These are phyloP conservation scores for Stramonita haemastoma DNA, from an alignment of 2,888 invertebrate genomes.

Conservation along the genomic window DNA sequence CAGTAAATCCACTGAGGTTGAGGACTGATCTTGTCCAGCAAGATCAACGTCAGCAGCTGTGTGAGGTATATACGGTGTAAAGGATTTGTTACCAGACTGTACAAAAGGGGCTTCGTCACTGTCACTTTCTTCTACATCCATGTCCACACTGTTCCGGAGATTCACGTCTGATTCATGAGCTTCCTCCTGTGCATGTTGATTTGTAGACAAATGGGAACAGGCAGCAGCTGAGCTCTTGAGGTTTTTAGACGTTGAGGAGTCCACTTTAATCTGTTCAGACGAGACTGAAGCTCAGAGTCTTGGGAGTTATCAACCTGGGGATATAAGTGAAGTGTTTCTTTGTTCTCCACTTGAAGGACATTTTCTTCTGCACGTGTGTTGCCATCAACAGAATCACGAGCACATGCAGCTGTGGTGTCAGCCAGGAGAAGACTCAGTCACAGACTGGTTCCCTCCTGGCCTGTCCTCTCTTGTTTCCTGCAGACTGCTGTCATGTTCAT, in stretches of 20 bases:
- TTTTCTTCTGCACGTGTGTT: neutral
- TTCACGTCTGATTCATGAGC: neutral
- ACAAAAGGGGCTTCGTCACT: neutral
- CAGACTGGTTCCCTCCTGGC: neutral
- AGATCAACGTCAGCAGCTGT: neutral
- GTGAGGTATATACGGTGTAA: slow-evolving; percentile 9
- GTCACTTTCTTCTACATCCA: slow-evolving; percentile 30
- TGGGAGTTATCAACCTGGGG: neutral
- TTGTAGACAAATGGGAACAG: neutral
- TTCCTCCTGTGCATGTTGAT: neutral
- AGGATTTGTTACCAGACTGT: neutral
- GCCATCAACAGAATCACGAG: neutral
- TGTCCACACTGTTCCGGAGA: slow-evolving; percentile 14
- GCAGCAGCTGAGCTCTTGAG: neutral
- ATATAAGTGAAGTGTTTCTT: neutral
- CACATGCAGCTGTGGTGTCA: neutral
- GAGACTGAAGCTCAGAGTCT: neutral
- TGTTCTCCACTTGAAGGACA: neutral
- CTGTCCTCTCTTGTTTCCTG: neutral
- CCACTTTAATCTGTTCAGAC: neutral
- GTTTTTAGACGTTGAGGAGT: neutral
- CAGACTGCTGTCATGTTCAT: neutral
- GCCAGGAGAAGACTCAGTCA: neutral
- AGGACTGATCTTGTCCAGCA: slow-evolving; percentile 22
- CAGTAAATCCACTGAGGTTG: neutral